Conservation (phyloP, 53 echinoderm and acorn worm species). For the Mesocentrotus franciscanus region DNA sequence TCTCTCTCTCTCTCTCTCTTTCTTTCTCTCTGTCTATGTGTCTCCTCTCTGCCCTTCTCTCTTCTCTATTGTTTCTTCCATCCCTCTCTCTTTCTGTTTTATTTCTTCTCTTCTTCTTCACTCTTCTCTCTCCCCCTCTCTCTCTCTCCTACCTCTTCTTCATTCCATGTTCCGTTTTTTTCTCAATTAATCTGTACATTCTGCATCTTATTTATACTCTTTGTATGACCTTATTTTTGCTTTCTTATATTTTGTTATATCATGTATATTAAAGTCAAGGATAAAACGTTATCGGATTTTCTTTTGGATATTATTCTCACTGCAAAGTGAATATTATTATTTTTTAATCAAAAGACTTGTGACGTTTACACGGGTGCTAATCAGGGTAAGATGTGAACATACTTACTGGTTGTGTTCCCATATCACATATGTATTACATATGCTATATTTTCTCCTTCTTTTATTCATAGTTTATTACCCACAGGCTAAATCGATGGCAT, state of each 20-base stretch:
- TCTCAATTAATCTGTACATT: no score
- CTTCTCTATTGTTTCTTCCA: no score
- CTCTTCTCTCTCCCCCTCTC: not conserved
- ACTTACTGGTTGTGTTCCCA: not conserved
- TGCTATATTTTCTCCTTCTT: not conserved
- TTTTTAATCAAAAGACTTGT: no score
- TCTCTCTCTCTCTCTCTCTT: not conserved
- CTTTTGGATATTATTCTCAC: no score
- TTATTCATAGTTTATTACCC: not conserved
- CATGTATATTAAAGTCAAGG: no score
- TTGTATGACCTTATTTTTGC: no score
- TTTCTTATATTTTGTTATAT: no score
- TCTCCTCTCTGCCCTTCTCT: not conserved
- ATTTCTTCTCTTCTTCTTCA: not conserved
- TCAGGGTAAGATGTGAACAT: conserved; percentile 20
- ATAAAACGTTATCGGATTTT: no score
- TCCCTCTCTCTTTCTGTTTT: not conserved
- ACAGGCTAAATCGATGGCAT: not conserved
- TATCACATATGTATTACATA: not conserved
- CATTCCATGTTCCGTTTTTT: no score
- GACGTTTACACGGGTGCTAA: no score
- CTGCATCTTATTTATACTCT: no score
- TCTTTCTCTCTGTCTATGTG: not conserved
- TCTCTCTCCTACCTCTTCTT: not conserved
- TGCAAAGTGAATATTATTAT: no score